Conservation (phyloP, 1,140 invertebrate genomes). For the Eumeta japonica region DNA sequence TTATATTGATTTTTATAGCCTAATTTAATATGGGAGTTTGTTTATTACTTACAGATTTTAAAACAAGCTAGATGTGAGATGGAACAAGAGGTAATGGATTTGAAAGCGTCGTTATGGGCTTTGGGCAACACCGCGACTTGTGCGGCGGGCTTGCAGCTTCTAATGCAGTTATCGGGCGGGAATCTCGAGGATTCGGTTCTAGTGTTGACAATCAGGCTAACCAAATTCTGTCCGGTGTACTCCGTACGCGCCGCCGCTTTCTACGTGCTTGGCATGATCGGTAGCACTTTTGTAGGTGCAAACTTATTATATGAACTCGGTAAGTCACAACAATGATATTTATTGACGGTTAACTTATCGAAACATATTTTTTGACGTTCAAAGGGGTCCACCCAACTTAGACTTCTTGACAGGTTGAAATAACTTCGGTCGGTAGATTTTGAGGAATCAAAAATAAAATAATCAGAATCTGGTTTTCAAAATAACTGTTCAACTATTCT, state of each 20-base stretch:
- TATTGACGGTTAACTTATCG: not conserved
- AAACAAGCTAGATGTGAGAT: constrained; percentile 58
- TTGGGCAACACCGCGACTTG: constrained; percentile 81
- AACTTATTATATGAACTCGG: constrained; percentile 70
- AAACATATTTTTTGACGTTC: not conserved
- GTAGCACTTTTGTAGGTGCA: constrained; percentile 78
- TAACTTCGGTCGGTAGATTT: no score
- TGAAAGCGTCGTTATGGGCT: constrained; percentile 90
- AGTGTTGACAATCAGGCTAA: constrained; percentile 72
- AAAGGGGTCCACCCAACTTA: not conserved
- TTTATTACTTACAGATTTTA: constrained; percentile 25
- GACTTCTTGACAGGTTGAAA: no score
- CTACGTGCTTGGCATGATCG: constrained; percentile 81
- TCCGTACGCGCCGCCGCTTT: constrained; percentile 86
- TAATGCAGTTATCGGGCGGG: constrained; percentile 53
- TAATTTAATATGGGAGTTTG: not conserved
- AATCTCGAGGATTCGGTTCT: constrained; percentile 59
- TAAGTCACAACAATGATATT: no score
- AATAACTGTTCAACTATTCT: no score
- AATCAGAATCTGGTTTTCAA: no score
- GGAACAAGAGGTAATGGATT: constrained; percentile 66
- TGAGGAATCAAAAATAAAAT: no score
- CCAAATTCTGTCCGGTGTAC: constrained; percentile 77
- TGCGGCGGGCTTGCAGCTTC: constrained; percentile 67
- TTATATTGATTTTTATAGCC: no score